These are phyloP conservation scores for Oxyruncus cristatus DNA, from an alignment of 2,113 vertebrate genomes.

Conservation along the genomic window DNA sequence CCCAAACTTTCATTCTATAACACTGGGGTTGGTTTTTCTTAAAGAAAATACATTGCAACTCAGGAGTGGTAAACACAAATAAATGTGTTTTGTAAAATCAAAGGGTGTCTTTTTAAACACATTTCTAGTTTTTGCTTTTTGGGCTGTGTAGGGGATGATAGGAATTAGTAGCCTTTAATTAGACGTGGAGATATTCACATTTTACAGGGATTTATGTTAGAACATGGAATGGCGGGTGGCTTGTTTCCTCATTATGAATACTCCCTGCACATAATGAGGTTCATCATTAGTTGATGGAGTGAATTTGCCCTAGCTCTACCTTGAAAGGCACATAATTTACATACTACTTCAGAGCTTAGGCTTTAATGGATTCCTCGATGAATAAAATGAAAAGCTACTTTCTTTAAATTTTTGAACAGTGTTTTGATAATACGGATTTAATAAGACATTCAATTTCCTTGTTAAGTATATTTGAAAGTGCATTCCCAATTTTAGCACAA, in stretches of 20 bases:
- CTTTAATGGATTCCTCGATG: constrained; percentile 97
- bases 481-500: constrained; percentile 64
- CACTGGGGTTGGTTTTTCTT: constrained; percentile 7
- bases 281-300: constrained; percentile 99
- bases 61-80: constrained; percentile 48
- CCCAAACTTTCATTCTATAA: constrained; percentile 54
- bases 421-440: constrained; percentile 86
- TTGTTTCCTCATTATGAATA: constrained; percentile 95
- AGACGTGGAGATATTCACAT: constrained; percentile 97
- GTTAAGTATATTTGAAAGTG: constrained; percentile 81
- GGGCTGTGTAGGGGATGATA: constrained; percentile 82
- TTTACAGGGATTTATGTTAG: constrained; percentile 96
- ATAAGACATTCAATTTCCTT: constrained; percentile 84
- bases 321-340: constrained; percentile 98
- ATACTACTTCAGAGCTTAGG: constrained; percentile 92
- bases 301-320: constrained; percentile 95
- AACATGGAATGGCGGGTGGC: constrained; percentile 90
- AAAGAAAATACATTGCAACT: not conserved
- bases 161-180: constrained; percentile 98
- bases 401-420: constrained; percentile 91
- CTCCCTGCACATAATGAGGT: constrained; percentile 97
- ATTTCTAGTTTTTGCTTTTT: constrained; percentile 71
- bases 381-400: constrained; percentile 96
- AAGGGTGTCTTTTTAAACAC: not conserved
- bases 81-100: not conserved